Evolutionary conservation across 2,797 vertebrate genomes (phyloP), one percentile per base, ranked within the genome.

Genomic region (Nyctalus aviator): DNA sequence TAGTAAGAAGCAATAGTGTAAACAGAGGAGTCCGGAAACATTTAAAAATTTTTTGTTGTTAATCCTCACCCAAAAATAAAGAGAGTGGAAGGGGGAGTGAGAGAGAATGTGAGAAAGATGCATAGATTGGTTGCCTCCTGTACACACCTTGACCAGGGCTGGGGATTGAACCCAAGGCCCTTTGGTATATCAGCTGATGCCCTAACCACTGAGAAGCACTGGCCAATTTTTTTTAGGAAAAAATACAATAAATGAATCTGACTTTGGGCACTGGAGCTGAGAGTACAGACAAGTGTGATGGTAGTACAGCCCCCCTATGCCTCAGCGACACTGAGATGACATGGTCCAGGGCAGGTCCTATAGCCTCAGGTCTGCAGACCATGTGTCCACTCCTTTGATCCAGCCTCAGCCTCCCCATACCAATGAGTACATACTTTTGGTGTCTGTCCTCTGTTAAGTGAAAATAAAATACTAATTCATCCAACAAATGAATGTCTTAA

Each of bases 381-480:
- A 13, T 1, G 3, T 1, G 5, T 4, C 10, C 25, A 17, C 25
- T 71, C 27, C 10, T 15, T 71, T 21, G 18, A 55, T 77, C 57
- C 25, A 73, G 71, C 11, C 21, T 21, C 25, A 73, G 71, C 11
- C 21, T 21, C 18, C 32, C 44, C 59, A 30, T 7, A 57, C 18
- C 46, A 69, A 72, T 14, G 23, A 81, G 64, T 53, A 48, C 68
- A 78, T 23, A 20, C 84, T 84, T 85, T 71, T 77, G 79, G 79
- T 48, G 88, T 53, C 13, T 66, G 25, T 88, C 79, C 94, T 91
- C 78, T 73, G 78, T 44, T 77, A 90, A 91, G 55, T 55, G 73
- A 57, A 48, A 88, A 88, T 46, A 86, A 94, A 96, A 94, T 78
- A 92, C 79, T 84, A 89, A 92, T 79, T 82, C 89, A 94, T 83